phyloP scores from a whole-genome alignment of 2,113 vertebrate genomes.

The Mustela lutreola region DNA sequence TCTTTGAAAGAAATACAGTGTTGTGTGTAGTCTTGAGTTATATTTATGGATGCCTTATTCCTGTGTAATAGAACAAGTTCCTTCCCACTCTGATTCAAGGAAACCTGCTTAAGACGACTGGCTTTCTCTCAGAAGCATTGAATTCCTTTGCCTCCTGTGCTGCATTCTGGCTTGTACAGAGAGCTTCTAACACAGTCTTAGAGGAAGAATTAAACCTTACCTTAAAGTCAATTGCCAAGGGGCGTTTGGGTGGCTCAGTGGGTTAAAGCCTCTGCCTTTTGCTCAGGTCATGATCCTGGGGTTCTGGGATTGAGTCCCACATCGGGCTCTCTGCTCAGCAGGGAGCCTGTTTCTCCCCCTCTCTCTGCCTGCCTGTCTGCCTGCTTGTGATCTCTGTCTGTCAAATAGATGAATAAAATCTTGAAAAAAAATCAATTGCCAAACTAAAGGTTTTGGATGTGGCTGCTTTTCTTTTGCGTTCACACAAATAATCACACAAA shows the following conservation, averaged over 20 bases:
- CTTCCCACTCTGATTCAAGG: constrained; percentile 14
- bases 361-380: too few species aligned
- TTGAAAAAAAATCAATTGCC: background rate
- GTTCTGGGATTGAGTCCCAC: too few species aligned
- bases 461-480: background rate
- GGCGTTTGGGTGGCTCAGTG: too few species aligned
- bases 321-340: too few species aligned
- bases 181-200: constrained; percentile 6
- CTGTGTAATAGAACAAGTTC: background rate
- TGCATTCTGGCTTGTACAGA: background rate
- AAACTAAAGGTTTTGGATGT: constrained; percentile 18
- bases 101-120: background rate
- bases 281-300: too few species aligned
- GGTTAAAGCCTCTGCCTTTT: too few species aligned
- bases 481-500: background rate
- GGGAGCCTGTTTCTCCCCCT: too few species aligned
- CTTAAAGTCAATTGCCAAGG: constrained; percentile 43
- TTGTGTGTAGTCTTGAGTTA: background rate
- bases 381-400: too few species aligned
- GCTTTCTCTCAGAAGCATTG: background rate
- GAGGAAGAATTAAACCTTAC: background rate
- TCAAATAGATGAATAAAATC: too few species aligned
- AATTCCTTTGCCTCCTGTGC: background rate
- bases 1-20: background rate
- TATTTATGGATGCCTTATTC: background rate